A percentile compares a stretch with the other conserved stretches of the same genome.
Conservation (phyloP, 1,140 invertebrate species). For the Schlechtendalia chinensis region DNA sequence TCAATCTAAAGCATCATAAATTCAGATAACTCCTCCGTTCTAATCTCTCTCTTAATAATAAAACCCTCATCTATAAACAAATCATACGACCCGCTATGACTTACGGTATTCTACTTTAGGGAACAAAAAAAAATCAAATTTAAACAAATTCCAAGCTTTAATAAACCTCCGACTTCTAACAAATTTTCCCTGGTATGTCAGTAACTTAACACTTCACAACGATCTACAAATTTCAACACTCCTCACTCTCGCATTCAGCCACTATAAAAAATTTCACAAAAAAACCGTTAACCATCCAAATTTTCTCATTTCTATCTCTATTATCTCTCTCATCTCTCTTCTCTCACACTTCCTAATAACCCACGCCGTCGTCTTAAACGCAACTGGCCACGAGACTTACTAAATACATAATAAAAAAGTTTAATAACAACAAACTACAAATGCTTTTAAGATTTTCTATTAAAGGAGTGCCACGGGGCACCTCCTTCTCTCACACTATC, state of each 20-base stretch:
- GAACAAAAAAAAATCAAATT: slow-evolving; percentile 53
- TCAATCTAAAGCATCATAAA: slow-evolving; percentile 45
- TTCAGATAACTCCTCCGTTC: slow-evolving; percentile 53
- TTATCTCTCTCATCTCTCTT: no score
- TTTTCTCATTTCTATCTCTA: background rate
- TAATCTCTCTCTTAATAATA: slow-evolving; percentile 53
- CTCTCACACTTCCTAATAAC: background rate
- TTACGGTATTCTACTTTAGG: slow-evolving; percentile 55
- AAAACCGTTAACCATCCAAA: background rate
- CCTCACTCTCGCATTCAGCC: no score
- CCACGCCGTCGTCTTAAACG: background rate
- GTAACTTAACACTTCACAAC: slow-evolving; percentile 18
- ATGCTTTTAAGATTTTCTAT: no score
- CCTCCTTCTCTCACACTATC: no score
- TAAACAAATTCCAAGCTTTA: slow-evolving; percentile 52
- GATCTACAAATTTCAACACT: background rate
- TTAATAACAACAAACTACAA: no score
- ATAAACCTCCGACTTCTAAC: slow-evolving; percentile 26
- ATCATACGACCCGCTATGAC: no score
- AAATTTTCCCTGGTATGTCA: slow-evolving; percentile 18
- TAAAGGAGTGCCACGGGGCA: no score
- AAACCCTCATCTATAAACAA: slow-evolving; percentile 54
- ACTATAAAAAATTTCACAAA: background rate
- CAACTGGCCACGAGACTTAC: background rate
- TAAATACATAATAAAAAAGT: no score